Evolutionary conservation across 2,888 invertebrate genomes (phyloP).

Genomic region (Drosophila colorata): DNA sequence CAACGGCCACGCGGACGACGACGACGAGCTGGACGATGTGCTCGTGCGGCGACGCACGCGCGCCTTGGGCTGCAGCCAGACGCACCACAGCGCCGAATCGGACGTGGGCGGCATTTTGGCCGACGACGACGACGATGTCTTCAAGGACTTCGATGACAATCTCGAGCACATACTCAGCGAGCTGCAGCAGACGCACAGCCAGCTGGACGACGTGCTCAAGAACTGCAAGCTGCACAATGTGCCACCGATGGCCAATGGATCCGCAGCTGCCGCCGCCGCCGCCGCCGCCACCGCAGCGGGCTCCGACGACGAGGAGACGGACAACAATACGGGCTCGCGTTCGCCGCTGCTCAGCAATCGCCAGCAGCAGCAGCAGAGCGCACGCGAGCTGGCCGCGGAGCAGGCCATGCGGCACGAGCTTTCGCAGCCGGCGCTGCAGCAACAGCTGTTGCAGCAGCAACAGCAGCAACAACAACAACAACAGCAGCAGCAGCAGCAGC

Average conservation of each 20-base stretch:
- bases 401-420: conserved; percentile 70
- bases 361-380: conserved; percentile 71
- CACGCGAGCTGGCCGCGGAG: conserved; percentile 65
- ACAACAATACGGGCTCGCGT: conserved; percentile 89
- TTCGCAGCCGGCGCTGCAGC: conserved; percentile 36
- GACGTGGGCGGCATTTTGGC: conserved; percentile 81
- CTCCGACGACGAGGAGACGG: conserved; percentile 87
- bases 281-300: neutral
- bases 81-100: conserved; percentile 79
- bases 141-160: conserved; percentile 82
- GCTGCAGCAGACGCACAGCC: conserved; percentile 75
- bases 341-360: conserved; percentile 88
- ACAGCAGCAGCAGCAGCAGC: conserved; percentile 34
- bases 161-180: conserved; percentile 80
- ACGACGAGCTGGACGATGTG: conserved; percentile 74
- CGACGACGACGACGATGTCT: conserved; percentile 74
- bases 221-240: conserved; percentile 27
- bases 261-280: conserved; percentile 6
- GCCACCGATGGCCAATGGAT: conserved; percentile 10
- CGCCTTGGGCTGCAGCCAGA: conserved; percentile 68
- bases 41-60: conserved; percentile 65
- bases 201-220: conserved; percentile 74
- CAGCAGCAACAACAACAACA: conserved; percentile 35
- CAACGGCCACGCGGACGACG: conserved; percentile 86
- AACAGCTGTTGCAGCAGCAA: conserved; percentile 16